Conservation (phyloP, 2,888 invertebrate genomes). For the Rotaria socialis region DNA sequence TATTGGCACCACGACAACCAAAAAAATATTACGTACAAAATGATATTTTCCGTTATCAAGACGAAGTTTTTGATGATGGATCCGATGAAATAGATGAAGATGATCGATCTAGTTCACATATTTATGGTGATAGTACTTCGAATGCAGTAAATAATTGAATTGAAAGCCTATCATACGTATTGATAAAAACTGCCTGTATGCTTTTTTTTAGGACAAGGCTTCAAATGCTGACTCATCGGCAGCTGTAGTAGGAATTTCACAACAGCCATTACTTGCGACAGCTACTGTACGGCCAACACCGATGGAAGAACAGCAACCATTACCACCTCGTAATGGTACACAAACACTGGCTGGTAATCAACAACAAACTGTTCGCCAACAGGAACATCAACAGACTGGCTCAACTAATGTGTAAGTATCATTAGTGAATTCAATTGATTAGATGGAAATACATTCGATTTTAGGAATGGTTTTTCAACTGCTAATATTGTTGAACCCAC, state of each 20-base stretch:
- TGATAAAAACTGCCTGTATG: background rate
- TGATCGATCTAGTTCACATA: slow-evolving; percentile 5
- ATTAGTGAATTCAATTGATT: background rate
- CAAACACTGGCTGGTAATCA: background rate
- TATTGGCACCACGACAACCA: slow-evolving; percentile 84
- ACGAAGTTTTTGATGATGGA: slow-evolving; percentile 67
- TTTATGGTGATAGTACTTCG: background rate
- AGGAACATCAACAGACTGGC: background rate
- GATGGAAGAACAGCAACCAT: background rate
- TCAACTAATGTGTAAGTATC: background rate
- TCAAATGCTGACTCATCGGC: slow-evolving; percentile 1
- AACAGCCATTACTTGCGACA: slow-evolving; percentile 10
- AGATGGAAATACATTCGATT: background rate
- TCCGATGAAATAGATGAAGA: slow-evolving; percentile 39
- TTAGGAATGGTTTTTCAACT: background rate
- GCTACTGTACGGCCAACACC: background rate
- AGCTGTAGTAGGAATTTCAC: background rate
- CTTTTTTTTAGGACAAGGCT: background rate
- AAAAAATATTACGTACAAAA: slow-evolving; percentile 98
- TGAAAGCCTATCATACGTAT: background rate
- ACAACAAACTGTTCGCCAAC: background rate
- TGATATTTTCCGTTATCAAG: slow-evolving; percentile 96
- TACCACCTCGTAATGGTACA: background rate
- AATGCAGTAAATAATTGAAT: background rate
- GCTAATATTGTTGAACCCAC: background rate